Evolutionary conservation across 2,888 invertebrate species (phyloP).

Genomic region (Eustalomyia histrio): DNA sequence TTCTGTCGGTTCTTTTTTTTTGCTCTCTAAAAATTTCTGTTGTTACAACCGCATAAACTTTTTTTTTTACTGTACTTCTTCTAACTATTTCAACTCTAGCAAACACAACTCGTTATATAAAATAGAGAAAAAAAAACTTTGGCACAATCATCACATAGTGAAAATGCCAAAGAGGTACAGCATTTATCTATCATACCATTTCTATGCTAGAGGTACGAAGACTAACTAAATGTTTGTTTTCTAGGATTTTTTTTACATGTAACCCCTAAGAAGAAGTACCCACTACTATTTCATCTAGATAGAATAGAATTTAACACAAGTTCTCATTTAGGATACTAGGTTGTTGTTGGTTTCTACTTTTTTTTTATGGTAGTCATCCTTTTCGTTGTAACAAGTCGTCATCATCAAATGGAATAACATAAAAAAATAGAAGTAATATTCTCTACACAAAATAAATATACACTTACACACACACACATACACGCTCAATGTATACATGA

Average conservation of each 20-base stretch:
- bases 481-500: not conserved
- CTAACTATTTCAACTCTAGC: constrained; percentile 21
- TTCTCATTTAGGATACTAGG: constrained; percentile 53
- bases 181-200: not conserved
- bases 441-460: constrained; percentile 22
- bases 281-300: not conserved
- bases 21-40: constrained; percentile 16
- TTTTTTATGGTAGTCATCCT: constrained; percentile 10
- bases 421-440: constrained; percentile 13
- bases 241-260: not conserved
- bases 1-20: constrained; percentile 20
- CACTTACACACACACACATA: constrained; percentile 4
- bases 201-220: not conserved
- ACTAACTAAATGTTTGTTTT: constrained; percentile 45
- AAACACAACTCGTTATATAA: constrained; percentile 12
- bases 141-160: constrained; percentile 25
- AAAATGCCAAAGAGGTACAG: constrained; percentile 2
- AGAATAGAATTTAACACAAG: constrained; percentile 9
- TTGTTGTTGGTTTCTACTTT: not conserved
- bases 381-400: constrained; percentile 7
- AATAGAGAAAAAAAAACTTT: not conserved
- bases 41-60: constrained; percentile 28
- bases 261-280: constrained; percentile 11
- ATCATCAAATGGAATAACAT: constrained; percentile 26
- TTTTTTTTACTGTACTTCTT: not conserved